Evolutionary conservation across 2,888 invertebrate genomes (phyloP).

Genomic region (Teleogryllus oceanicus): DNA sequence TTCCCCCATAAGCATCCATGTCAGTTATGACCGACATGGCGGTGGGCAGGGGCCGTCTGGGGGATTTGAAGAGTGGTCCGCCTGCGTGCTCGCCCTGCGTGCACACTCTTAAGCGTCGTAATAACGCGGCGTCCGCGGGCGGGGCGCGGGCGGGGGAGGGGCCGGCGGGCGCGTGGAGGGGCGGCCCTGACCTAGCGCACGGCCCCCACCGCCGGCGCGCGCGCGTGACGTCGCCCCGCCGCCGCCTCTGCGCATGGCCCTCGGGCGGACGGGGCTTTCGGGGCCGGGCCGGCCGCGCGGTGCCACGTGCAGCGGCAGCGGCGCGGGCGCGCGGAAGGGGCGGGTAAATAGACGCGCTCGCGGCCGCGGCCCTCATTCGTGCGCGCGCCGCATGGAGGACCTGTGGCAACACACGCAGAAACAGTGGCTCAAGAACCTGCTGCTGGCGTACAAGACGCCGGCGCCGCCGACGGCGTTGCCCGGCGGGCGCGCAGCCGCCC

Average conservation of each 20-base stretch:
- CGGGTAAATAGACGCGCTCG: not conserved
- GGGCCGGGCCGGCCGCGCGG: not conserved
- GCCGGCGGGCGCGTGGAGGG: not conserved
- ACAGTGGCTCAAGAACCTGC: conserved; percentile 54
- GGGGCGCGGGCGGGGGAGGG: not conserved
- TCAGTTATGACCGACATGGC: no score
- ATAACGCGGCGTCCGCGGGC: not conserved
- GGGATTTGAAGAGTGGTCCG: no score
- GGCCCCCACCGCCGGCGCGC: not conserved
- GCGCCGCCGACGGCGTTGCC: not conserved
- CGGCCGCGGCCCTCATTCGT: not conserved
- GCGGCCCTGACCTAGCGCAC: not conserved
- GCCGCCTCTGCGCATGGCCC: conserved; percentile 21
- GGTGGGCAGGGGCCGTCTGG: no score
- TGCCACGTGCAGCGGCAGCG: not conserved
- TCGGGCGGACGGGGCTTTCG: conserved; percentile 27
- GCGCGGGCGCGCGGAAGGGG: not conserved
- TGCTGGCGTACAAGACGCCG: conserved; percentile 46
- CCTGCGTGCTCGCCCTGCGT: no score
- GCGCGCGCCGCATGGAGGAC: conserved; percentile 41
- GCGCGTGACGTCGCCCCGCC: conserved; percentile 18
- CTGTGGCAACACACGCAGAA: conserved; percentile 47
- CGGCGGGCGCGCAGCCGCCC: not conserved
- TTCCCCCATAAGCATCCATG: no score
- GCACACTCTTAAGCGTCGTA: no score